A percentile compares a stretch with the other conserved stretches of the same genome.
Conservation (phyloP, 2,113 vertebrate species). For the Patagioenas fasciata region DNA sequence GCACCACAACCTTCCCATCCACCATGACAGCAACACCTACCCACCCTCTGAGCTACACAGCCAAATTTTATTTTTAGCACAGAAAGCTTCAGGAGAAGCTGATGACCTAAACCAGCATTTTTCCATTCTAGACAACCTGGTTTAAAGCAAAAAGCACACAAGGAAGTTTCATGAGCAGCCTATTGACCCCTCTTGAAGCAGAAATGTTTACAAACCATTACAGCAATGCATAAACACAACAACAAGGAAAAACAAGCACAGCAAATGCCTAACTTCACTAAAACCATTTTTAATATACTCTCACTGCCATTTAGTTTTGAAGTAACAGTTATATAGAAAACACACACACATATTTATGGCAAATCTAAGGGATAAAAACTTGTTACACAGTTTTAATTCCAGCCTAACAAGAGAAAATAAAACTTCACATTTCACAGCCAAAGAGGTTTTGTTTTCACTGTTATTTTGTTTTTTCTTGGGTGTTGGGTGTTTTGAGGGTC, state of each 20-base stretch:
- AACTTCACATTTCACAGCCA: not conserved
- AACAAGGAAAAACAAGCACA: not conserved
- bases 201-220: not conserved
- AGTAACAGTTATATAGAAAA: not conserved
- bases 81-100: not conserved
- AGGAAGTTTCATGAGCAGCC: not conserved
- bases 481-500: not conserved
- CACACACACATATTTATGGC: not conserved
- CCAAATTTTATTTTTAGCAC: not conserved
- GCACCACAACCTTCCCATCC: not conserved
- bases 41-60: not conserved
- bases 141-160: not conserved
- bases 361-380: not conserved
- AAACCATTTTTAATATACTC: not conserved
- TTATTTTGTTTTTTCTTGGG: not conserved
- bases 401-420: not conserved
- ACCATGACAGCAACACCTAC: not conserved
- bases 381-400: not conserved
- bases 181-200: not conserved
- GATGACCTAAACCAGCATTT: not conserved
- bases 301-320: not conserved
- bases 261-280: not conserved
- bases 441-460: not conserved
- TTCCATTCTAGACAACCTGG: not conserved
- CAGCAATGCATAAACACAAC: not conserved